Conservation (phyloP, 2,797 vertebrate genomes). For the Oreonectes daqikongensis region DNA sequence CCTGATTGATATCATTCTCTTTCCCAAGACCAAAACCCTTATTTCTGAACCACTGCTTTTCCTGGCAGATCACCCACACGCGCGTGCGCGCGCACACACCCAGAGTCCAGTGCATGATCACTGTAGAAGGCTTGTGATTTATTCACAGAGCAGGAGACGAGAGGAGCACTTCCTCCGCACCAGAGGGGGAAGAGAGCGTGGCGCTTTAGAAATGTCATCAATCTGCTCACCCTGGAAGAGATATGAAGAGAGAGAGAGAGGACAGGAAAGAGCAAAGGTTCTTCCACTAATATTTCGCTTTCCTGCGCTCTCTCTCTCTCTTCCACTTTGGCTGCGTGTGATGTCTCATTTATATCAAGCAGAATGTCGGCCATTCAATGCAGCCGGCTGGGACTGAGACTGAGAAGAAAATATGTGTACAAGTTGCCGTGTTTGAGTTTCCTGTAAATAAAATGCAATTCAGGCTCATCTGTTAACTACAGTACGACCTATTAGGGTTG, state of each 20-base stretch:
- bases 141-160: slow-evolving; percentile 40
- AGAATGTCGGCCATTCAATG: neutral
- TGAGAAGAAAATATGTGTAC: neutral
- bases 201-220: slow-evolving; percentile 57
- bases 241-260: slow-evolving; percentile 10
- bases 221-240: slow-evolving; percentile 48
- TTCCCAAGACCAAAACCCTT: slow-evolving; percentile 18
- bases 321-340: slow-evolving; percentile 27
- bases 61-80: slow-evolving; percentile 13
- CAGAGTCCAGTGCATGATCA: slow-evolving; percentile 43
- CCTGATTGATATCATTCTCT: slow-evolving; percentile 17
- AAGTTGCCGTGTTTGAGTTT: too few species aligned
- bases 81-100: too few species aligned
- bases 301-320: slow-evolving; percentile 16
- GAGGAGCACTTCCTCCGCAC: slow-evolving; percentile 36
- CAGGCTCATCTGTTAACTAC: neutral
- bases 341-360: slow-evolving; percentile 27
- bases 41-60: slow-evolving; percentile 34
- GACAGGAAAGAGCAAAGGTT: slow-evolving; percentile 15
- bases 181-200: slow-evolving; percentile 42
- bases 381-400: neutral
- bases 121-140: slow-evolving; percentile 49
- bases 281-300: slow-evolving; percentile 37
- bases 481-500: too few species aligned
- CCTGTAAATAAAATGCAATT: too few species aligned